phyloP scores from a whole-genome alignment of 2,888 invertebrate species.

The Dynastes hyllus region DNA sequence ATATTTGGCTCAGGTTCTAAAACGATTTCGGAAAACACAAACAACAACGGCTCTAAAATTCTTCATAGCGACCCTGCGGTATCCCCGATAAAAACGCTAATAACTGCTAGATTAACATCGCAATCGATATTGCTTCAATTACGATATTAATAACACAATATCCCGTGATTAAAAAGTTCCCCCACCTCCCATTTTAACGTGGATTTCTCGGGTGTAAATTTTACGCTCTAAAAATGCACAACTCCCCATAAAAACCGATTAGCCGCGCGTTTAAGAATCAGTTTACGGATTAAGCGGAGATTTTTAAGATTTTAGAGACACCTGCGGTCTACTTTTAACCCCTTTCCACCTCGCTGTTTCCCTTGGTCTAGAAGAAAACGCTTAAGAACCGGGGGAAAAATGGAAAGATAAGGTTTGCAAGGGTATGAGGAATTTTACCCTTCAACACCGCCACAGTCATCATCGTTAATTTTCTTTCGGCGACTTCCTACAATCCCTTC shows the following conservation, averaged over 20 bases:
- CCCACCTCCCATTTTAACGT: background rate
- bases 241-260: constrained; percentile 34
- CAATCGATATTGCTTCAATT: background rate
- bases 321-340: constrained; percentile 35
- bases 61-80: no score
- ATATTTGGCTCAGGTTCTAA: background rate
- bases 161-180: background rate
- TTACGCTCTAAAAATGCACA: background rate
- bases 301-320: constrained; percentile 40
- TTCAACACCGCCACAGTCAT: constrained; percentile 5
- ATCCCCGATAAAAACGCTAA: no score
- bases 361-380: background rate
- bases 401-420: background rate
- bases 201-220: no score
- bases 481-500: constrained; percentile 4
- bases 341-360: background rate
- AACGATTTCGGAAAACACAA: background rate
- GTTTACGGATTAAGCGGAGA: constrained; percentile 43
- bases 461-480: constrained; percentile 1
- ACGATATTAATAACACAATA: background rate
- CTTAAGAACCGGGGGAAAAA: background rate
- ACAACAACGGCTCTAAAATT: no score
- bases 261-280: constrained; percentile 44
- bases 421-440: constrained; percentile 2
- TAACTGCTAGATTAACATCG: background rate